Base-by-base conservation (phyloP, 2,113 vertebrate species). In the Tricholaema leucomelas region DNA sequence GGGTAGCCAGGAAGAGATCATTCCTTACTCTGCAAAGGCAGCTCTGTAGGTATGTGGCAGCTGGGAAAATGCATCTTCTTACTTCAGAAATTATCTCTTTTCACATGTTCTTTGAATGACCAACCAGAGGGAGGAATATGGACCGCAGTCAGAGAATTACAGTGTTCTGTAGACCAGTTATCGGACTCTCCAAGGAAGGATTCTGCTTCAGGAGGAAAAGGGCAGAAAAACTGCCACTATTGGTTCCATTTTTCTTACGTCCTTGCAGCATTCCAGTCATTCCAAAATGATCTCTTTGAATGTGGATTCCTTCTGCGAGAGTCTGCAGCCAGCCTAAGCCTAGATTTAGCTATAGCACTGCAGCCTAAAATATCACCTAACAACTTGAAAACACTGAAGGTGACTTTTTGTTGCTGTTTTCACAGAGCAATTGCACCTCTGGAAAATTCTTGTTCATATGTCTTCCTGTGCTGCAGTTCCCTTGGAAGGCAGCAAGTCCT, bases 51-150 rank as follows among this genome's bases (percentile, higher is more conserved):
- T 78, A 69, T 79, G 25, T 79, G 70, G 55, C 72, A 85, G 50
- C 70, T 93, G 74, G 48, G 84, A 88, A 69, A 78, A 90, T 75
- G 48, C 36, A 56, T 81, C 55, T 82, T 88, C 65, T 42, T 74
- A 46, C 33, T 83, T 88, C 66, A 76, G 44, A 83, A 80, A 17
- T 67, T 46, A 81, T 70, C 85, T 60, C 46, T 83, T 80, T 83
- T 78, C 84, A 75, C 44, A 38, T 85, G 92, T 88, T 88, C 31
- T 88, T 88, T 86, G 74, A 91, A 75, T 71, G 58, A 40, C 31
- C 56, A 80, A 79, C 61, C 65, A 81, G 65, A 88, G 83, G 40
- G 40, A 85, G 86, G 28, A 48, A 64, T 91, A 65, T 72, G 55
- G 75, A 92, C 70, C 70, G 60, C 66, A 79, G 42, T 89, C 87